Evolutionary conservation across 2,113 vertebrate genomes (phyloP).

Genomic region (Clarias gariepinus): DNA sequence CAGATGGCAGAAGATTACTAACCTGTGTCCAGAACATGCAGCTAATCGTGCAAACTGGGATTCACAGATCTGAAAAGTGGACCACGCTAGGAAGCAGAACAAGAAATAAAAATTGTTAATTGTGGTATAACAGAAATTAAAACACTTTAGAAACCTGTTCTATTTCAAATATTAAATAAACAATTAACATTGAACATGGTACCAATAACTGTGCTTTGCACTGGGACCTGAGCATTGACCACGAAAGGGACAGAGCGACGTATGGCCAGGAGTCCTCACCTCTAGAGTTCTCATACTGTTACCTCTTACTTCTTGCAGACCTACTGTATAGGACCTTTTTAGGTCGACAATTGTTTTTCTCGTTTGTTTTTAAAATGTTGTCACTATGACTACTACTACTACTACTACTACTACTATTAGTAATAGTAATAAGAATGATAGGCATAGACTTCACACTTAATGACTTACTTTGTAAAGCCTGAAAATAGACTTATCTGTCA

Average conservation of each 20-base stretch:
- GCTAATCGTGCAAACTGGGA: too few relatives aligned
- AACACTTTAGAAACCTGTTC: background rate
- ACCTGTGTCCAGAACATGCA: too few relatives aligned
- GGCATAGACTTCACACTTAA: background rate
- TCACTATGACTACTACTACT: too few relatives aligned
- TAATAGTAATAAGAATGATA: background rate
- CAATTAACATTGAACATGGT: background rate
- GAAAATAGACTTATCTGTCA: background rate
- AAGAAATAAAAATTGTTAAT: too few relatives aligned
- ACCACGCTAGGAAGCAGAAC: too few relatives aligned
- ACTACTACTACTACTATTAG: too few relatives aligned
- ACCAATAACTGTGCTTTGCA: background rate
- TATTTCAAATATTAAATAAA: background rate
- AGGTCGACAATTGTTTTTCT: background rate
- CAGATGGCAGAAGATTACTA: too few relatives aligned
- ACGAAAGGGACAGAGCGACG: background rate
- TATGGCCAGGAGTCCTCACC: background rate
- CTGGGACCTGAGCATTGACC: background rate
- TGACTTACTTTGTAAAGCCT: background rate
- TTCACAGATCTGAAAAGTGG: too few relatives aligned
- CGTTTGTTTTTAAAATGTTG: background rate
- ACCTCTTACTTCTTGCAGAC: too few relatives aligned
- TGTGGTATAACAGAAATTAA: background rate
- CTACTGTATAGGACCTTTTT: background rate
- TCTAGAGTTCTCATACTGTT: background rate